Evolutionary conservation across 2,888 invertebrate species (phyloP).

Genomic region (Caenorhabditis angaria): DNA sequence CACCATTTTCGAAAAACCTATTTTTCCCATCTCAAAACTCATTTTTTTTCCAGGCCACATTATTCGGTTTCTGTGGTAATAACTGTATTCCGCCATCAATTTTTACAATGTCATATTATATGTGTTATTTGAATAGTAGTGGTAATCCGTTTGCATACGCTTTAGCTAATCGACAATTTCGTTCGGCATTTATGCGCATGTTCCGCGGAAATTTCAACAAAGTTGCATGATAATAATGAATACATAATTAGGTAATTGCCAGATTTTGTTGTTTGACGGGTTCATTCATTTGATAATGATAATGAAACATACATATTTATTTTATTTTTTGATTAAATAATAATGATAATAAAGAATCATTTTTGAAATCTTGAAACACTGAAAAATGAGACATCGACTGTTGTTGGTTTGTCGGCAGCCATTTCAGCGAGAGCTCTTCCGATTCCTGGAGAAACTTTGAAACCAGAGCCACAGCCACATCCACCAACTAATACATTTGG

Average conservation of each 20-base stretch:
- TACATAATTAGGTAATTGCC: too few relatives aligned
- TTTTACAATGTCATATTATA: constrained; percentile 71
- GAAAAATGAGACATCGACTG: constrained; percentile 54
- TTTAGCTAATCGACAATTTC: constrained; percentile 71
- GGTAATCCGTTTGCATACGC: constrained; percentile 72
- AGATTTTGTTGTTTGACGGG: not conserved
- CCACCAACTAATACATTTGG: constrained; percentile 62
- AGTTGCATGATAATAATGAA: constrained; percentile 29
- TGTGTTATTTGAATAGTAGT: constrained; percentile 71
- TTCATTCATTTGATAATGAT: not conserved
- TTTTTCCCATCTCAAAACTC: too few relatives aligned
- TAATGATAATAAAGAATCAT: not conserved
- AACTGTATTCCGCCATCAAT: constrained; percentile 69
- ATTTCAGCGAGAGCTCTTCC: constrained; percentile 49
- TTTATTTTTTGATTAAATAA: not conserved
- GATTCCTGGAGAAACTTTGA: constrained; percentile 63
- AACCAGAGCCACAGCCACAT: constrained; percentile 69
- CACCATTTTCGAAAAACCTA: too few relatives aligned
- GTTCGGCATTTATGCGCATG: constrained; percentile 67
- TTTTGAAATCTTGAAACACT: constrained; percentile 11
- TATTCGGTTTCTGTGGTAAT: constrained; percentile 72
- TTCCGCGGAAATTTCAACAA: constrained; percentile 65
- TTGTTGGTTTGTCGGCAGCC: constrained; percentile 44
- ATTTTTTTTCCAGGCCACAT: constrained; percentile 64
- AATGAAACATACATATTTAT: not conserved